Conservation (phyloP, 2,888 invertebrate species). For the Cantharis nigra region DNA sequence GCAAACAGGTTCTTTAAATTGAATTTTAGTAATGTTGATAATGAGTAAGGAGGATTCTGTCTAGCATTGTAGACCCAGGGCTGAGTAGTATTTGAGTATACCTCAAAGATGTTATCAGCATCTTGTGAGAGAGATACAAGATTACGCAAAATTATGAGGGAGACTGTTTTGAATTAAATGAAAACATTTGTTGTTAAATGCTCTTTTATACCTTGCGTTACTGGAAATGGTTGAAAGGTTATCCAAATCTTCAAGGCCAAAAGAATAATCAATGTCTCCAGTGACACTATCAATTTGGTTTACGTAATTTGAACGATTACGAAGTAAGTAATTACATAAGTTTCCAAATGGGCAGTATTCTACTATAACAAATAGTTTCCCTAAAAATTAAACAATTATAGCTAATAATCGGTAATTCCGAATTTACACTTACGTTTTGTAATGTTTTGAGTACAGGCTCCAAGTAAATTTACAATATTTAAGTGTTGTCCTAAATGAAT, state of each 20-base stretch:
- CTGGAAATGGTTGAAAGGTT: constrained; percentile 60
- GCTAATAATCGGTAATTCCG: not conserved
- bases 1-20: no score
- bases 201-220: constrained; percentile 57
- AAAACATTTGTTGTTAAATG: no score
- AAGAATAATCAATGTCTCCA: not conserved
- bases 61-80: no score
- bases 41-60: no score
- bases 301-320: not conserved
- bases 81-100: no score
- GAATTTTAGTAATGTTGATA: no score
- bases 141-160: no score
- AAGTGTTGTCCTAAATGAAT: constrained; percentile 92
- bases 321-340: not conserved
- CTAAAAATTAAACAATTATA: not conserved
- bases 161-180: no score
- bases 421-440: not conserved
- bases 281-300: not conserved
- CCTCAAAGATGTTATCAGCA: no score
- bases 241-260: not conserved
- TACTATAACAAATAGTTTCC: not conserved
- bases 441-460: constrained; percentile 67
- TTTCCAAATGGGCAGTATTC: not conserved
- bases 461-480: constrained; percentile 93
- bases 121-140: no score